Conservation (phyloP, 1,140 invertebrate species). For the Pseudomyrmex concolor region DNA sequence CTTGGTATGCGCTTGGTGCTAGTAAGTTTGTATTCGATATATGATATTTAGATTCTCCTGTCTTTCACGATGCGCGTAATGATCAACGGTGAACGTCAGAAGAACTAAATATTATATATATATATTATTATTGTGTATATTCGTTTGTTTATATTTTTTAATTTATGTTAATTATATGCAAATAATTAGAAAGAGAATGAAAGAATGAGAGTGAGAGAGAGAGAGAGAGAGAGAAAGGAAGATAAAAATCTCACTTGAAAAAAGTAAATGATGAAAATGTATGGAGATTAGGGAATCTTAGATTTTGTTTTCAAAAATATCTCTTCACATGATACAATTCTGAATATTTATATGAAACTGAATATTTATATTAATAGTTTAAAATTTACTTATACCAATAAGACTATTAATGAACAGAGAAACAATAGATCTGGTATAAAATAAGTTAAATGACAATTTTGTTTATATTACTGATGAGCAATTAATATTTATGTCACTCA, state of each 20-base stretch:
- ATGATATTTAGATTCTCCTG: conserved; percentile 67
- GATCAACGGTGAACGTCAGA: conserved; percentile 32
- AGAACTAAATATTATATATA: conserved; percentile 64
- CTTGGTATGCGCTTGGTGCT: conserved; percentile 66
- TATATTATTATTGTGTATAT: conserved; percentile 55
- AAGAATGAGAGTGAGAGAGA: conserved; percentile 19
- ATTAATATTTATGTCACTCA: conserved; percentile 41
- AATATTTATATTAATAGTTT: conserved; percentile 17
- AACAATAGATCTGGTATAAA: conserved; percentile 45
- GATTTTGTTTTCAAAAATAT: conserved; percentile 29
- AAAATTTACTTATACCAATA: conserved; percentile 49
- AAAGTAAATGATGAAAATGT: conserved; percentile 41
- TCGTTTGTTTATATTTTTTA: conserved; percentile 60
- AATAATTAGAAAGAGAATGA: conserved; percentile 53
- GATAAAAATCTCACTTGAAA: conserved; percentile 49
- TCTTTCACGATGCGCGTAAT: not conserved
- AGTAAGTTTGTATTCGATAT: conserved; percentile 50
- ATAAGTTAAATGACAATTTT: conserved; percentile 37
- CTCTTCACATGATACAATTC: conserved; percentile 13
- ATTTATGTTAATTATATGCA: conserved; percentile 57
- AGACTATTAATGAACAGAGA: not conserved
- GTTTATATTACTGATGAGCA: conserved; percentile 42
- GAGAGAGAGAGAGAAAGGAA: not conserved
- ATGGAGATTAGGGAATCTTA: conserved; percentile 33
- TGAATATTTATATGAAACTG: conserved; percentile 23